phyloP scores from a whole-genome alignment of 2,113 vertebrate species.

The Nettapus auritus region DNA sequence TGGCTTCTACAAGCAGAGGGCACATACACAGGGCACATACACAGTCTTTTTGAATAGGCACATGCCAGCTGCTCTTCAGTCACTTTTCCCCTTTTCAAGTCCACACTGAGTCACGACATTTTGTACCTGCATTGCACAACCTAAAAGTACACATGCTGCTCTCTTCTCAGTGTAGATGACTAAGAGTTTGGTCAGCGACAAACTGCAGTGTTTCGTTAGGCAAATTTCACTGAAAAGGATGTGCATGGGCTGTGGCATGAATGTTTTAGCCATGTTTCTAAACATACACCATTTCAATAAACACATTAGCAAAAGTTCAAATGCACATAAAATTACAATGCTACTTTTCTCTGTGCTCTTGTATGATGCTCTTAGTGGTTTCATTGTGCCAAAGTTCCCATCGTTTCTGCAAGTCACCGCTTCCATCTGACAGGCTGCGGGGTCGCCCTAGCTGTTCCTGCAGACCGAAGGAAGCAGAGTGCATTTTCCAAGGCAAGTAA shows the following conservation, averaged over 20 bases:
- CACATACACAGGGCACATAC: not conserved
- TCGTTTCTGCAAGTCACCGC: not conserved
- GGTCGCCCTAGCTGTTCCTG: fast-evolving
- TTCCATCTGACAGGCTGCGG: not conserved
- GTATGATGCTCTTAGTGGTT: not conserved
- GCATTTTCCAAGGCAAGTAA: not conserved
- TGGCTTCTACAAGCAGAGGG: not conserved
- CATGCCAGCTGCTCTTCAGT: not conserved
- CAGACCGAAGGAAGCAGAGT: not conserved
- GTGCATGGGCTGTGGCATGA: not conserved
- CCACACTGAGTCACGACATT: not conserved
- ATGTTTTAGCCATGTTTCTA: too few relatives aligned
- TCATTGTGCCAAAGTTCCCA: fast-evolving
- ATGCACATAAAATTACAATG: not conserved
- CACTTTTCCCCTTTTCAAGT: not conserved
- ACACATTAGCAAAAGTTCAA: not conserved
- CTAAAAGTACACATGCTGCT: not conserved
- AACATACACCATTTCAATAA: not conserved
- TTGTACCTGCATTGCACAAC: not conserved
- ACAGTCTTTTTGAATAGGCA: not conserved
- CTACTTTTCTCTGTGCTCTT: not conserved
- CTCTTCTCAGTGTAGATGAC: not conserved
- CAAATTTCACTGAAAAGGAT: not conserved
- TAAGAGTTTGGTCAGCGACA: not conserved
- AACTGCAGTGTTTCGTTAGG: not conserved